phyloP scores from a whole-genome alignment of 2,888 invertebrate species.

The Heteropelma amictum region DNA sequence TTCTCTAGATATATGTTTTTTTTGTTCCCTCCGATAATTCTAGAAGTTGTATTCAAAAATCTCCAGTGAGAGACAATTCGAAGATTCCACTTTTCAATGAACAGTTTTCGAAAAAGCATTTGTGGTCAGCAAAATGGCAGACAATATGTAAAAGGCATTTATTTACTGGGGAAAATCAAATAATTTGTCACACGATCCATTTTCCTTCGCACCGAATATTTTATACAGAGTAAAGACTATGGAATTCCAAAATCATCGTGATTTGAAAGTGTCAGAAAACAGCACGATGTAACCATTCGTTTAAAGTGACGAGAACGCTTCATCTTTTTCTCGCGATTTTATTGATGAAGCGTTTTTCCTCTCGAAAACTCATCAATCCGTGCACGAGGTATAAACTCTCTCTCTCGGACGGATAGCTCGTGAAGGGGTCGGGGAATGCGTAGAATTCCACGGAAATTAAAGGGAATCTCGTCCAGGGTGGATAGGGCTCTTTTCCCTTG shows the following conservation, averaged over 20 bases:
- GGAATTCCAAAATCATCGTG: slow-evolving; percentile 56
- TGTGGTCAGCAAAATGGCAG: too few relatives aligned
- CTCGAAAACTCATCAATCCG: slow-evolving; percentile 54
- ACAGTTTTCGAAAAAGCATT: too few relatives aligned
- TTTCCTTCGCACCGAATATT: too few relatives aligned
- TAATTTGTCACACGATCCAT: too few relatives aligned
- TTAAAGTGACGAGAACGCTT: slow-evolving; percentile 35
- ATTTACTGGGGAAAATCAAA: too few relatives aligned
- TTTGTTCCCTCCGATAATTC: background rate
- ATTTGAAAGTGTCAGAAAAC: slow-evolving; percentile 14
- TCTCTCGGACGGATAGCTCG: background rate
- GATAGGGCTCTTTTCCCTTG: slow-evolving; percentile 27
- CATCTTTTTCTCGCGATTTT: slow-evolving; percentile 41
- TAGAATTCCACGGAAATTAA: slow-evolving; percentile 50
- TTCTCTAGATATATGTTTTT: background rate
- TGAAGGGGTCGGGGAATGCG: slow-evolving; percentile 1
- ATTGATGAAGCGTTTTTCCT: slow-evolving; percentile 52
- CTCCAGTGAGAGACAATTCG: too few relatives aligned
- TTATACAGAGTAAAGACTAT: background rate
- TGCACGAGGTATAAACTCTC: slow-evolving; percentile 18
- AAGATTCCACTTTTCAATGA: too few relatives aligned
- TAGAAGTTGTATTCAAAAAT: too few relatives aligned
- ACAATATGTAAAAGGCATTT: too few relatives aligned
- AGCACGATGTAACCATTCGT: slow-evolving; percentile 37
- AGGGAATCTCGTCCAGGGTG: slow-evolving; percentile 36